Percentiles rank a stretch among this genome's conserved stretches.
Conservation (phyloP, 1,140 invertebrate species). For the Cydia splendana region DNA sequence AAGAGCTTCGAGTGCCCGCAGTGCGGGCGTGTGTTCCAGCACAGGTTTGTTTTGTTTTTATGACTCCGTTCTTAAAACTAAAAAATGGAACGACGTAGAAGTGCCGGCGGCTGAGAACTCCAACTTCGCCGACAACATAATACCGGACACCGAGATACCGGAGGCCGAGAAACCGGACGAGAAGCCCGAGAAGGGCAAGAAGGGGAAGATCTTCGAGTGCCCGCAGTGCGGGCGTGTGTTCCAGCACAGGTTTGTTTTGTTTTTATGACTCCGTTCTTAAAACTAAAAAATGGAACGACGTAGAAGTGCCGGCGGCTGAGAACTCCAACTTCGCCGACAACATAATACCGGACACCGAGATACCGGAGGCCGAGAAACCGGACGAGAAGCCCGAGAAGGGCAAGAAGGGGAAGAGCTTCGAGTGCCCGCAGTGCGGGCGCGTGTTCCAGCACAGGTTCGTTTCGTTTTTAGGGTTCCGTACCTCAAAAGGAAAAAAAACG, state of each 20-base stretch:
- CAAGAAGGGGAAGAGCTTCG: slow-evolving; percentile 46
- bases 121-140: slow-evolving; percentile 63
- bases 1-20: slow-evolving; percentile 68
- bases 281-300: too few relatives aligned
- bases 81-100: slow-evolving; percentile 66
- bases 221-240: slow-evolving; percentile 87
- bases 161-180: slow-evolving; percentile 41
- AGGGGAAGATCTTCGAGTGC: slow-evolving; percentile 53
- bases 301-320: slow-evolving; percentile 63
- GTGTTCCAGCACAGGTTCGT: slow-evolving; percentile 85
- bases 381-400: slow-evolving; percentile 49
- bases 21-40: slow-evolving; percentile 88
- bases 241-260: slow-evolving; percentile 82
- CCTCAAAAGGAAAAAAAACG: too few relatives aligned
- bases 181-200: slow-evolving; percentile 47
- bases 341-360: slow-evolving; percentile 45
- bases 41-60: slow-evolving; percentile 79
- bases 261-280: too few relatives aligned
- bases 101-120: slow-evolving; percentile 60
- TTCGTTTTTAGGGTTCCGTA: too few relatives aligned
- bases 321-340: slow-evolving; percentile 63
- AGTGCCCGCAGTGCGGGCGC: slow-evolving; percentile 82
- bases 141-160: slow-evolving; percentile 40
- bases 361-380: slow-evolving; percentile 38
- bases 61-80: too few relatives aligned